Percentiles rank a stretch among this genome's conserved stretches.
Conservation (phyloP, 1,140 invertebrate species). For the Philotrypesis tridentata region DNA sequence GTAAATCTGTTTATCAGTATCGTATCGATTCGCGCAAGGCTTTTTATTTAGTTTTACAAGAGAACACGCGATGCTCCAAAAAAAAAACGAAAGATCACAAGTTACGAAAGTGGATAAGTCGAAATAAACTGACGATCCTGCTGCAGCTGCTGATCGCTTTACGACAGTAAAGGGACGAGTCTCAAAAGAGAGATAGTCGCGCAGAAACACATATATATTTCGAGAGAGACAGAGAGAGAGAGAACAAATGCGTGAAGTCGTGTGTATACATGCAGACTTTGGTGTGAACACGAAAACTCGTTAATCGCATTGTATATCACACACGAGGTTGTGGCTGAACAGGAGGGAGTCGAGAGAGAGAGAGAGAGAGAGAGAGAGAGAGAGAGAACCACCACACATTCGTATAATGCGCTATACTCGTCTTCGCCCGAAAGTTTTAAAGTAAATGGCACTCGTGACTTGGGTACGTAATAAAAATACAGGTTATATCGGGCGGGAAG, state of each 20-base stretch:
- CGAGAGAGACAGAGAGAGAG: background rate
- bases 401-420: background rate
- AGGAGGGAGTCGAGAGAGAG: too few species aligned
- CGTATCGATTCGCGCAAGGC: too few species aligned
- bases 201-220: background rate
- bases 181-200: background rate
- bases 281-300: background rate
- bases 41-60: too few species aligned
- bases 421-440: constrained; percentile 12
- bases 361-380: too few species aligned
- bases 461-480: constrained; percentile 10
- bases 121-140: background rate
- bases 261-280: background rate
- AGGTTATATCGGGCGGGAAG: background rate
- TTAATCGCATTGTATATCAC: constrained; percentile 1
- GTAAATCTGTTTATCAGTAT: too few species aligned
- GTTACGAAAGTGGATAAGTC: constrained; percentile 8
- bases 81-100: background rate
- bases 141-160: constrained; percentile 8
- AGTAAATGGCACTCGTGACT: constrained; percentile 1
- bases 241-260: background rate
- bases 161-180: constrained; percentile 16
- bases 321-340: background rate
- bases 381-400: background rate
- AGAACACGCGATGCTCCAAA: background rate